Evolutionary conservation across 2,113 vertebrate species (phyloP).

Genomic region (Oceanodroma tethys): DNA sequence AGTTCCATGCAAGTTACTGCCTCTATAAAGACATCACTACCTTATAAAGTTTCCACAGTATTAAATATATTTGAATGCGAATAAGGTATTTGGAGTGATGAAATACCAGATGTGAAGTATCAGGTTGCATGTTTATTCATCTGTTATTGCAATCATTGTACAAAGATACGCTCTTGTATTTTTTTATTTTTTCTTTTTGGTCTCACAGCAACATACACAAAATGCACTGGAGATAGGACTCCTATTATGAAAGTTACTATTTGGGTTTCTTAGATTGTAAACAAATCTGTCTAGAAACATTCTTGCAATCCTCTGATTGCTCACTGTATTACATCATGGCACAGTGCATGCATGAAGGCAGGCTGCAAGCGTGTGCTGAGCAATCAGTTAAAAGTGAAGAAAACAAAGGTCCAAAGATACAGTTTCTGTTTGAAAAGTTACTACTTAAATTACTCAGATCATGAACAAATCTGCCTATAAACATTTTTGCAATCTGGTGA

Average conservation of each 20-base stretch:
- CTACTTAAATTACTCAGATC: conserved; percentile 1
- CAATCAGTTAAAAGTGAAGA: not conserved
- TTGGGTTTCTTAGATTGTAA: conserved; percentile 46
- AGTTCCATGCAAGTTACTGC: conserved; percentile 34
- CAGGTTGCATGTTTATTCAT: conserved; percentile 80
- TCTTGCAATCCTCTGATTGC: not conserved
- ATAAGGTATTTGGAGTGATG: conserved; percentile 60
- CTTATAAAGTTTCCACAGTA: conserved; percentile 63
- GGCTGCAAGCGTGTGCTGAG: not conserved
- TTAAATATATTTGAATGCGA: conserved; percentile 58
- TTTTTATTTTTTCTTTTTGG: conserved; percentile 42
- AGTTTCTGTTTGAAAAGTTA: not conserved
- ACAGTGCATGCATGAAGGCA: not conserved
- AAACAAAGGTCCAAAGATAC: not conserved
- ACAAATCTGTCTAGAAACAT: conserved; percentile 28
- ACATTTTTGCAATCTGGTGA: not conserved
- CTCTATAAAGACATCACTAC: conserved; percentile 65
- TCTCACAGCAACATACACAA: conserved; percentile 60
- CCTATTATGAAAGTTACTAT: conserved; percentile 53
- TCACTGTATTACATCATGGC: not conserved
- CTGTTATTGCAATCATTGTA: conserved; percentile 65
- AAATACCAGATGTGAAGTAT: conserved; percentile 77
- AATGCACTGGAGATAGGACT: not conserved
- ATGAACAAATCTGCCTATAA: not conserved
- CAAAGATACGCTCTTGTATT: conserved; percentile 44